These are phyloP conservation scores for Hapalemur alaotrensis DNA, from an alignment of 2,797 vertebrate genomes.

Conservation along the genomic window DNA sequence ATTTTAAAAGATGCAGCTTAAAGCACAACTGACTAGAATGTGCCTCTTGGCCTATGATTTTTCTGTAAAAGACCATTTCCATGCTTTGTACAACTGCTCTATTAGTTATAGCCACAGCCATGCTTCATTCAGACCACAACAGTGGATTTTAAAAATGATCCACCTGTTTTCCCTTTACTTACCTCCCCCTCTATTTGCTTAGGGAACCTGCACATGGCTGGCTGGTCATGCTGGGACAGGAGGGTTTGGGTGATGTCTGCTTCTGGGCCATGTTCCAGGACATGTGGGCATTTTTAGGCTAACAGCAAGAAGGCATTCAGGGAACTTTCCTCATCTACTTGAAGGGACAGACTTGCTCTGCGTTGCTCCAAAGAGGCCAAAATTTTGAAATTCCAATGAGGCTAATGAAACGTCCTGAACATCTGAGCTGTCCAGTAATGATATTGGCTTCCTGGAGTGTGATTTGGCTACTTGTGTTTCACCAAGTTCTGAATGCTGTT, in stretches of 20 bases:
- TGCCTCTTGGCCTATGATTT: not conserved
- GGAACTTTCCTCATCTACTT: not conserved
- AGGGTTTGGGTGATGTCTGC: not conserved
- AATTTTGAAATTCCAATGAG: not conserved
- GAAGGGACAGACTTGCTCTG: not conserved
- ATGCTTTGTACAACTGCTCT: not conserved
- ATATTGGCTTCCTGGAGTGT: not conserved
- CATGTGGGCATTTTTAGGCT: not conserved
- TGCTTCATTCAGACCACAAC: not conserved
- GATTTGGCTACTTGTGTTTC: not conserved
- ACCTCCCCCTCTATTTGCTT: not conserved
- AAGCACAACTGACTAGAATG: not conserved
- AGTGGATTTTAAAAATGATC: not conserved
- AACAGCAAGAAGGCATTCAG: not conserved
- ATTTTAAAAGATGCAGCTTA: not conserved
- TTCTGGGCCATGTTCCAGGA: not conserved
- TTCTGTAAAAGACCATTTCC: not conserved
- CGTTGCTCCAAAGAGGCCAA: not conserved
- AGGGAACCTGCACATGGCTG: not conserved
- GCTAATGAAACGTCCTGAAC: not conserved
- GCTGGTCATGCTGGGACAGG: not conserved
- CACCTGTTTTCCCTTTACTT: not conserved
- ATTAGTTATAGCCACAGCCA: not conserved
- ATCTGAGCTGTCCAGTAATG: not conserved
- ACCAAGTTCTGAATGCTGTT: not conserved